Percentiles rank a stretch among this genome's conserved stretches.
phyloP scores from a whole-genome alignment of 2,113 vertebrate genomes.

The Psephotus haematonotus region DNA sequence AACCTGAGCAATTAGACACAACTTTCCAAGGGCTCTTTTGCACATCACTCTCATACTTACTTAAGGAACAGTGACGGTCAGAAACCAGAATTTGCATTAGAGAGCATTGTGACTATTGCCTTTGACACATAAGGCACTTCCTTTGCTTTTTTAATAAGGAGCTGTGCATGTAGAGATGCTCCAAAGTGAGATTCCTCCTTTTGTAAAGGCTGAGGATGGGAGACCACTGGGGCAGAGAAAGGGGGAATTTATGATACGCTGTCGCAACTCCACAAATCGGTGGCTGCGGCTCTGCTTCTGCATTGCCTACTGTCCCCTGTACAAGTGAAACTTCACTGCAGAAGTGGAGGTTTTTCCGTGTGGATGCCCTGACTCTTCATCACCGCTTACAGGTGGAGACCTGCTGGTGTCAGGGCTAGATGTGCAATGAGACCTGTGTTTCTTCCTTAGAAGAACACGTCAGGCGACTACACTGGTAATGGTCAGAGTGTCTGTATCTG shows the following conservation, averaged over 20 bases:
- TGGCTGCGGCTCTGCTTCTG: rapidly evolving
- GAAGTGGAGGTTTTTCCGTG: neutral
- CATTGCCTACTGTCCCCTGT: rapidly evolving
- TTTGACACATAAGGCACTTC: neutral
- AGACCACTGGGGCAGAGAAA: rapidly evolving
- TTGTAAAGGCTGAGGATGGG: neutral
- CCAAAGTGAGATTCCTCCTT: neutral
- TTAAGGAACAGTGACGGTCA: neutral
- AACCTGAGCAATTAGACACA: slow-evolving; percentile 9
- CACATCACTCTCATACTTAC: neutral
- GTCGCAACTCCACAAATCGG: neutral
- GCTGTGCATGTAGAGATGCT: neutral
- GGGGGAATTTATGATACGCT: neutral
- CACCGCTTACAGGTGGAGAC: neutral
- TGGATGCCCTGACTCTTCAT: neutral
- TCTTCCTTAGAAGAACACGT: neutral
- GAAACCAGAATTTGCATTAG: neutral
- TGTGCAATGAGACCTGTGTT: neutral
- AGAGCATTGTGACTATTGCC: neutral
- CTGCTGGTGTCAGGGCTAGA: neutral
- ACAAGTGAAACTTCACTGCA: neutral
- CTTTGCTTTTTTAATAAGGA: neutral
- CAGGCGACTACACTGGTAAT: neutral
- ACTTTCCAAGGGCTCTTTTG: neutral
- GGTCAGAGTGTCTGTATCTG: neutral